Evolutionary conservation across 1,140 invertebrate species (phyloP).

Genomic region (Schlechtendalia chinensis): DNA sequence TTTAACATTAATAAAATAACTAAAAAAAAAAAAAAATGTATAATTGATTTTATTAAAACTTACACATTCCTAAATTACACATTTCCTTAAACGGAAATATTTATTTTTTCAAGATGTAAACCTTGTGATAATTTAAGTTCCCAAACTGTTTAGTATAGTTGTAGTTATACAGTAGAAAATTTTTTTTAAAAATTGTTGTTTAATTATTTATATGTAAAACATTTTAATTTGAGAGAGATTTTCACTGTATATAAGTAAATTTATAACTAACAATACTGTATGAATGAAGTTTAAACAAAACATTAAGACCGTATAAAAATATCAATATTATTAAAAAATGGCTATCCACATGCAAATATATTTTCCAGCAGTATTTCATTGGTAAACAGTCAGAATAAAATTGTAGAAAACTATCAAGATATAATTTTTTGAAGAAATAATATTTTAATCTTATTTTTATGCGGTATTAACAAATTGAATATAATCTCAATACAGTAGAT

Average conservation of each 20-base stretch:
- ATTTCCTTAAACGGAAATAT: not conserved
- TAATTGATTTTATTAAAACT: not conserved
- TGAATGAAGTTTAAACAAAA: too few relatives aligned
- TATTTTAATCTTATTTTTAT: not conserved
- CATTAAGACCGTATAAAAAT: too few relatives aligned
- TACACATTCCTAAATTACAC: slow-evolving; percentile 6
- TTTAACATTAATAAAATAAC: not conserved
- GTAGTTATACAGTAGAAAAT: not conserved
- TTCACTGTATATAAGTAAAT: too few relatives aligned
- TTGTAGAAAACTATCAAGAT: not conserved
- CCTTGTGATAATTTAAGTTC: not conserved
- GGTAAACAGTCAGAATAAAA: not conserved
- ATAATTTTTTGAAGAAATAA: not conserved
- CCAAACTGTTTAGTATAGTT: too few relatives aligned
- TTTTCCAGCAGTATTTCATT: not conserved
- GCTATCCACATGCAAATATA: too few relatives aligned
- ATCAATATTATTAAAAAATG: too few relatives aligned
- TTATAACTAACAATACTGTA: too few relatives aligned
- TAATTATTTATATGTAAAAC: too few relatives aligned
- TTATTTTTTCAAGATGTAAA: not conserved
- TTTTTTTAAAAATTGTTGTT: not conserved
- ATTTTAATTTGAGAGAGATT: too few relatives aligned
- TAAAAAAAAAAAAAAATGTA: too few relatives aligned
- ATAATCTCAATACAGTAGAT: too few relatives aligned
- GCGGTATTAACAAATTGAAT: too few relatives aligned